Base-by-base conservation (phyloP, 2,888 invertebrate species). In the Protula sp. region DNA sequence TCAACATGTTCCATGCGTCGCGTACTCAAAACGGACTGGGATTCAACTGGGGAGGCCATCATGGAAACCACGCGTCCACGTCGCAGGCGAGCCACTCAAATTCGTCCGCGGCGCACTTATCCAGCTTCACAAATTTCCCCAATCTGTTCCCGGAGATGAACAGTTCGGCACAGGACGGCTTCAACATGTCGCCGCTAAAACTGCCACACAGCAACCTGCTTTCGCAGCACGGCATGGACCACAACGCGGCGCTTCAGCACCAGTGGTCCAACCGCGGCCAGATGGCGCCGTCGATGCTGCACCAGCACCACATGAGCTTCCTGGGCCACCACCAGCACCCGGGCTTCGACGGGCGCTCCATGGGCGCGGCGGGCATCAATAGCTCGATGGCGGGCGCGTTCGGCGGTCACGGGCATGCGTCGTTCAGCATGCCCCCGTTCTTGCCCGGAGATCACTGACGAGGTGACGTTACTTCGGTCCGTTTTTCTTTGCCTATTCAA, bases 241-340 rank as follows among this genome's bases (percentile, higher is more conserved):
- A 69, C 27, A 73, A 76, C 54, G 63, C 72, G 3, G 64, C 74
- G 55, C 19, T 38, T 9, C 73, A 74, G 59, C 75, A 75, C 53
- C 38, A 38, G 38, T 14, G 38, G 9, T 19, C 73, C 22, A 75
- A 78, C 60, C 68, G 78, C 47, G 68, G 73, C 19, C 76, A 75
- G 30, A 72, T 72, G 28, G 70, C 74, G 3, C 67, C 70, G 24
- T 72, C 74, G 4, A 73, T 78, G 47, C 63, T 77, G 3, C n/a
- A n/a, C n/a, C 75, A 75, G 60, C 75, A 77, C 54, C 70, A 72
- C 38, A 78, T 79, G 74, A 74, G 72, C 57, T 73, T 81, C 48
- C 68, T 81, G 4, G 74, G 79, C 22, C 78, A 79, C 60, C 78
- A 79, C 60, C 77, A 77, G 64, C 78, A 76, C 30, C 79, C 78